Conservation (phyloP, 1,140 invertebrate genomes). For the Zaprionus vittiger region DNA sequence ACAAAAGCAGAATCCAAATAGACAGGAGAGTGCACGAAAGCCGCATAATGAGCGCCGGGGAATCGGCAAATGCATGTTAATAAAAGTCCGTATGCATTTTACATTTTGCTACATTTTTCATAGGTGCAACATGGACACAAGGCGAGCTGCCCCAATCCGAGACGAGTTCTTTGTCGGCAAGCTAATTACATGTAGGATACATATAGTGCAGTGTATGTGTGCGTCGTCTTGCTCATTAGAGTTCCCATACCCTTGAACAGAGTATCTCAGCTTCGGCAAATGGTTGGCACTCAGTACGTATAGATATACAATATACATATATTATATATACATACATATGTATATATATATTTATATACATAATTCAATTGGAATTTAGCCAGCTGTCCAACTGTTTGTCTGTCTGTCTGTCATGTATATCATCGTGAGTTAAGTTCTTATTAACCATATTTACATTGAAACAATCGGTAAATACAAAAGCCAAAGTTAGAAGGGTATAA, state of each 20-base stretch:
- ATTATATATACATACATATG: no score
- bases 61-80: constrained; percentile 68
- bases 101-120: constrained; percentile 45
- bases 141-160: not conserved
- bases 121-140: constrained; percentile 1
- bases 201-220: not conserved
- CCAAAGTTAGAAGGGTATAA: not conserved
- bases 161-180: not conserved
- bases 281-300: no score
- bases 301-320: no score
- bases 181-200: not conserved
- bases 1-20: constrained; percentile 65
- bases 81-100: constrained; percentile 59
- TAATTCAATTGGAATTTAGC: no score
- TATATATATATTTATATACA: no score
- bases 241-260: not conserved
- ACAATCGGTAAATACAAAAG: no score
- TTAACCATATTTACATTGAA: no score
- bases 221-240: not conserved
- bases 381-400: no score
- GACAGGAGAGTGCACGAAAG: constrained; percentile 31
- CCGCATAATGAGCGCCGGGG: constrained; percentile 70
- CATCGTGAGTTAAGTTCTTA: no score
- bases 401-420: no score
- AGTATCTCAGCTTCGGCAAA: not conserved